These are phyloP conservation scores for Sphecodes monilicornis DNA, from an alignment of 2,888 invertebrate genomes.

Conservation along the genomic window DNA sequence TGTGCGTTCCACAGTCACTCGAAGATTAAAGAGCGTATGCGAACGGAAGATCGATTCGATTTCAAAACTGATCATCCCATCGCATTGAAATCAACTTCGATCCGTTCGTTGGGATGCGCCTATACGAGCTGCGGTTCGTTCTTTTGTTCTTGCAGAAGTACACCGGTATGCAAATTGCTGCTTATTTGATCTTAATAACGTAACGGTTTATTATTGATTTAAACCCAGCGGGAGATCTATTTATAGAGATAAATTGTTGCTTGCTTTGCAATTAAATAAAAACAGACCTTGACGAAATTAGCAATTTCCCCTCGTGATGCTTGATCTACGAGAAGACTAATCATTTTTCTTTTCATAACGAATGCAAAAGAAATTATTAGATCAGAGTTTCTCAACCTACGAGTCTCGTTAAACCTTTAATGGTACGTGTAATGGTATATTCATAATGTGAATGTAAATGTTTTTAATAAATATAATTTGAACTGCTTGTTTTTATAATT, in stretches of 20 bases:
- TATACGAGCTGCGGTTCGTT: background rate
- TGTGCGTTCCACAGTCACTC: slow-evolving; percentile 46
- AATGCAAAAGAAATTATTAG: background rate
- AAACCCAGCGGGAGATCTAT: background rate
- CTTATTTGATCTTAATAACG: background rate
- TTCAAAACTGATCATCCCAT: slow-evolving; percentile 50
- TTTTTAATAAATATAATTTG: too few species aligned
- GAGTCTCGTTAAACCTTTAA: background rate
- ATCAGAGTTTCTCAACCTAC: background rate
- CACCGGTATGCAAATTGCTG: slow-evolving; percentile 6
- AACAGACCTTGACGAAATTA: background rate
- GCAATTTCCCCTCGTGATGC: background rate
- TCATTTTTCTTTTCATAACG: background rate
- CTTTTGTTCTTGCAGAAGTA: slow-evolving; percentile 17
- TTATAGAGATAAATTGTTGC: background rate
- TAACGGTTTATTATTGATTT: slow-evolving; percentile 39
- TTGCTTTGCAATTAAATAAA: background rate
- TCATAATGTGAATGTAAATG: too few species aligned
- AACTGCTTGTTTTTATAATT: too few species aligned
- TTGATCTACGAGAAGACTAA: too few species aligned
- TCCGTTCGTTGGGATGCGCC: background rate
- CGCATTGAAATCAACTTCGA: slow-evolving; percentile 37
- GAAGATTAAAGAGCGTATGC: slow-evolving; percentile 44
- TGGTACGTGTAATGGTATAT: background rate
- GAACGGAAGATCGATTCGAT: slow-evolving; percentile 50